Conservation (phyloP, 1,140 invertebrate species). For the Bradynema listronoti region DNA sequence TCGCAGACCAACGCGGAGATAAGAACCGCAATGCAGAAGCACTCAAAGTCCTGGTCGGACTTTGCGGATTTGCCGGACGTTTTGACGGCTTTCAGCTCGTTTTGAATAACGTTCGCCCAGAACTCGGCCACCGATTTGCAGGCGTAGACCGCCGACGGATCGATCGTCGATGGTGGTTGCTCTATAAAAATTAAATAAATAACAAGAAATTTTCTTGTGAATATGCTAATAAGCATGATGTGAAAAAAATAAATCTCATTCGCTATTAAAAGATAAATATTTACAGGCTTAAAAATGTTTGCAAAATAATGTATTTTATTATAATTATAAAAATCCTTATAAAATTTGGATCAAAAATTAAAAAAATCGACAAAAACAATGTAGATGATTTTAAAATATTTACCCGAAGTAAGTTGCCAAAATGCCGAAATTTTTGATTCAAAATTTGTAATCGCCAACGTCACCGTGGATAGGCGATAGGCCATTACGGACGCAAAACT, state of each 20-base stretch:
- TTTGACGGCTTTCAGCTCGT: constrained; percentile 20
- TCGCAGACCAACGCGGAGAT: constrained; percentile 42
- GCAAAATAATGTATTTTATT: no score
- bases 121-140: constrained; percentile 33
- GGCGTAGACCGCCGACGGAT: constrained; percentile 9
- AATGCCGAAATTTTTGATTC: constrained; percentile 27
- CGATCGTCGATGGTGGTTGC: not conserved
- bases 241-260: constrained; percentile 6
- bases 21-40: constrained; percentile 44
- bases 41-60: constrained; percentile 41
- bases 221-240: not conserved
- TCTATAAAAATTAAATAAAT: not conserved
- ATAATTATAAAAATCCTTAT: no score
- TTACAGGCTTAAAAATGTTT: no score
- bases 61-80: constrained; percentile 7
- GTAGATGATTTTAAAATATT: not conserved
- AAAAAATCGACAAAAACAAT: not conserved
- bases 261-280: no score
- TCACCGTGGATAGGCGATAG: constrained; percentile 28
- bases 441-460: constrained; percentile 23
- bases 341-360: no score
- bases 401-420: constrained; percentile 18
- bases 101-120: constrained; percentile 32
- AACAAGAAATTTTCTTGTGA: not conserved
- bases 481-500: constrained; percentile 44